Percentiles rank a stretch among this genome's conserved stretches.
Evolutionary conservation across 2,113 vertebrate species (phyloP).

Genomic region (Oncorhynchus gorbuscha): DNA sequence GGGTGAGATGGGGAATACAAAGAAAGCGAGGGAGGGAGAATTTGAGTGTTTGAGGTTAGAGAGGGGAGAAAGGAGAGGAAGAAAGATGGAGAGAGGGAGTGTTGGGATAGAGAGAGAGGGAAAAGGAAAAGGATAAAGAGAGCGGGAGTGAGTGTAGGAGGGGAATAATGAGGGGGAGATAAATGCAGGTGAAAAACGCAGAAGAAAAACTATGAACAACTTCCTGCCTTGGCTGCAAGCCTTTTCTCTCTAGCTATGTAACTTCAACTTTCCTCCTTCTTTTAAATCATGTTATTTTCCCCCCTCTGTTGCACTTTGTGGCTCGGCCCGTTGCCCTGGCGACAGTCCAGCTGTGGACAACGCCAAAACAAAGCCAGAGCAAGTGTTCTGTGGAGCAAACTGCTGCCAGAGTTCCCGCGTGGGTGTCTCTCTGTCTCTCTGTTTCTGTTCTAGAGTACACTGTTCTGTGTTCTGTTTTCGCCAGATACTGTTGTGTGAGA

Average conservation of each 20-base stretch:
- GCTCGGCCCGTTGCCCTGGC: slow-evolving; percentile 33
- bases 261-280: too few relatives aligned
- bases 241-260: slow-evolving; percentile 8
- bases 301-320: background rate
- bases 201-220: slow-evolving; percentile 41
- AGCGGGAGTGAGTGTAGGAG: slow-evolving; percentile 7
- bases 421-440: too few relatives aligned
- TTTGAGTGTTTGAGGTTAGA: too few relatives aligned
- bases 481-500: too few relatives aligned
- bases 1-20: background rate
- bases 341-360: slow-evolving; percentile 12
- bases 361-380: background rate
- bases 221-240: slow-evolving; percentile 50
- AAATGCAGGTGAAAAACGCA: slow-evolving; percentile 44
- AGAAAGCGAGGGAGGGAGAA: slow-evolving; percentile 6
- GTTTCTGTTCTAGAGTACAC: too few relatives aligned
- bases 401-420: background rate
- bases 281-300: too few relatives aligned
- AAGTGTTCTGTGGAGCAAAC: slow-evolving; percentile 4
- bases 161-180: slow-evolving; percentile 11
- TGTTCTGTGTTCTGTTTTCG: too few relatives aligned
- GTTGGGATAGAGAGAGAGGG: too few relatives aligned
- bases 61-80: too few relatives aligned
- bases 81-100: too few relatives aligned
- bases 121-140: background rate